phyloP scores from a whole-genome alignment of 2,113 vertebrate species.

The Grantiella picta region DNA sequence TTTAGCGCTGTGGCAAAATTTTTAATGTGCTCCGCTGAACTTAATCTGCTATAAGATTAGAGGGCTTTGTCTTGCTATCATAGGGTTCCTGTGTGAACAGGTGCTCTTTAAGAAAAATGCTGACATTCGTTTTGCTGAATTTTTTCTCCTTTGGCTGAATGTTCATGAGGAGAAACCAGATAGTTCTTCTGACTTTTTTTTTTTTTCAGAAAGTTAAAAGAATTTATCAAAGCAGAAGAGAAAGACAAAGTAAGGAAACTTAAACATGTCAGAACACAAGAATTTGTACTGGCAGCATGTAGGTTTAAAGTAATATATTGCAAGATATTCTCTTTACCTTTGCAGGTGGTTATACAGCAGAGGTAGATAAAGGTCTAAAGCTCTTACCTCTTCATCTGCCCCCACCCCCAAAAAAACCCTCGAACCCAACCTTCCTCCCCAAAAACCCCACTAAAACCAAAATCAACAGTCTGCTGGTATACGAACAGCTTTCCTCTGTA shows the following conservation, averaged over 20 bases:
- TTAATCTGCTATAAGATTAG: not conserved
- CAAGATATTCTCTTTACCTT: not conserved
- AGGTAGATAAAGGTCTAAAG: not conserved
- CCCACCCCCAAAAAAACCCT: not conserved
- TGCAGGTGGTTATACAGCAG: not conserved
- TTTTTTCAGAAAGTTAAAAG: not conserved
- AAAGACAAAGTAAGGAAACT: not conserved
- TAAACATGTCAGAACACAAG: not conserved
- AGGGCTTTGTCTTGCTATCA: constrained; percentile 11
- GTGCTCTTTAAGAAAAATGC: constrained; percentile 8
- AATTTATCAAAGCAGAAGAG: constrained; percentile 16
- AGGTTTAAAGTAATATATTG: not conserved
- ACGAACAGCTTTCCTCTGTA: not conserved
- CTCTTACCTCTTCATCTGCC: not conserved
- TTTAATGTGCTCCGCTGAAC: not conserved
- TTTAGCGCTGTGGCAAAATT: not conserved
- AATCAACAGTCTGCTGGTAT: not conserved
- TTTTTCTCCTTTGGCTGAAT: constrained; percentile 24
- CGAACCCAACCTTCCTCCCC: not conserved
- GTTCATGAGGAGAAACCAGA: constrained; percentile 1
- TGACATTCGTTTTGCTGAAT: constrained; percentile 45
- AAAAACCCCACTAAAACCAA: not conserved
- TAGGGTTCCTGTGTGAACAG: constrained; percentile 15
- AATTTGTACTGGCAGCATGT: not conserved
- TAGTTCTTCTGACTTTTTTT: not conserved